Conservation (phyloP, 1,140 invertebrate species). For the Lucilia sericata region DNA sequence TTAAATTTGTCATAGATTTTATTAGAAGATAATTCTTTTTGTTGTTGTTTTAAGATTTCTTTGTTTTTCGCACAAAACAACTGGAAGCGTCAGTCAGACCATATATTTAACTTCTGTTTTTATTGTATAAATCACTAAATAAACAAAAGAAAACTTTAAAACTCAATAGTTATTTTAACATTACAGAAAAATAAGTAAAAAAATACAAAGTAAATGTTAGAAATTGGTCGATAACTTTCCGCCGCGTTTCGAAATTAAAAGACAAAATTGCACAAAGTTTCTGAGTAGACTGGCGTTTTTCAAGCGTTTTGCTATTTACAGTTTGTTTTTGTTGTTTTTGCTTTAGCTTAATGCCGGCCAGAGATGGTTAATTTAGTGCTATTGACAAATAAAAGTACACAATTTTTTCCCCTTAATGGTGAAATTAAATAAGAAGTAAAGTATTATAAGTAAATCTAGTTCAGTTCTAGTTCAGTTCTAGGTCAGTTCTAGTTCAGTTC, state of each 20-base stretch:
- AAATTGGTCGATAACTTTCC: not conserved
- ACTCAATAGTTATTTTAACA: not conserved
- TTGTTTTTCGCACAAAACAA: not conserved
- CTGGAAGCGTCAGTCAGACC: not conserved
- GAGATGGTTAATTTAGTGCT: no score
- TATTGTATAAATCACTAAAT: not conserved
- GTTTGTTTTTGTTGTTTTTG: constrained; percentile 5
- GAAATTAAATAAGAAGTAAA: no score
- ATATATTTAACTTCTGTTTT: not conserved
- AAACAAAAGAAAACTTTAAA: not conserved
- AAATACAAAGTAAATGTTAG: not conserved
- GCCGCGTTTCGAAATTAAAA: not conserved
- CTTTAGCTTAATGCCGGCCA: not conserved
- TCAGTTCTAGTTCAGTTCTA: no score
- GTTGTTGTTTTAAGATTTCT: not conserved
- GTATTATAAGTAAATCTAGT: no score
- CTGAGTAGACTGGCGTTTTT: not conserved
- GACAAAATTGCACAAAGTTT: constrained; percentile 26
- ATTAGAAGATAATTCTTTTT: not conserved
- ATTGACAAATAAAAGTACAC: no score
- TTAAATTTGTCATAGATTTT: constrained; percentile 30
- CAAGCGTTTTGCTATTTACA: not conserved
- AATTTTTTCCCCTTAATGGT: no score
- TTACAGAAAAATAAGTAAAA: not conserved
- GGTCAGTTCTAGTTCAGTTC: no score